phyloP scores from a whole-genome alignment of 2,888 invertebrate species.

The Onchidella celtica region DNA sequence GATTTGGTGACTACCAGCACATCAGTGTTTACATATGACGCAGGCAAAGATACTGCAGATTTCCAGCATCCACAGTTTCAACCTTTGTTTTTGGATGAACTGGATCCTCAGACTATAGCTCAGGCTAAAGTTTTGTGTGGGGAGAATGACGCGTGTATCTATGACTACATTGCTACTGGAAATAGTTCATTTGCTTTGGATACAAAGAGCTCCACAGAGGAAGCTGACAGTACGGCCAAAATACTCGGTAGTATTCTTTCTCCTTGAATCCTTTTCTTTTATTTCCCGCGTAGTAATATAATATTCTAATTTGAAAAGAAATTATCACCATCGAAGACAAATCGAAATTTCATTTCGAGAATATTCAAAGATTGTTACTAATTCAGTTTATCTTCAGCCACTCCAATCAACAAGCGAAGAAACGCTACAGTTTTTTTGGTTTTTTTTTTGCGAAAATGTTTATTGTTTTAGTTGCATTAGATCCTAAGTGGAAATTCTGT shows the following conservation, averaged over 20 bases:
- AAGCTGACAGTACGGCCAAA: neutral
- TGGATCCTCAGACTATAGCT: neutral
- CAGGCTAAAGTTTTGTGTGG: constrained; percentile 54
- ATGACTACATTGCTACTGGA: constrained; percentile 56
- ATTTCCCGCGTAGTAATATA: too few species aligned
- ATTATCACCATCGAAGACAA: too few species aligned
- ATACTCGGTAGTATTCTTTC: neutral
- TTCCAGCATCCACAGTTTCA: constrained; percentile 49
- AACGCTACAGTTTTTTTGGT: too few species aligned
- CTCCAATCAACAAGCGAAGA: too few species aligned
- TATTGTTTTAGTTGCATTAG: too few species aligned
- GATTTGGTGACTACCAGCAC: constrained; percentile 47
- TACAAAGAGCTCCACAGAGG: constrained; percentile 20
- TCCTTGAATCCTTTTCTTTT: too few species aligned
- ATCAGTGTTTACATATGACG: constrained; percentile 52
- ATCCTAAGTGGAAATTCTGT: too few species aligned
- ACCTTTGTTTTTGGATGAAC: constrained; percentile 54
- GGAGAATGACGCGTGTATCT: constrained; percentile 52
- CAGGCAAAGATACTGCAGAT: constrained; percentile 33
- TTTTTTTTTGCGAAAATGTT: too few species aligned
- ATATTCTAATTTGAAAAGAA: too few species aligned
- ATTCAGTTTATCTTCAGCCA: too few species aligned
- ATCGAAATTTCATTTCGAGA: too few species aligned
- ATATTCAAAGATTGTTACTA: too few species aligned
- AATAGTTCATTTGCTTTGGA: constrained; percentile 46